Conservation (phyloP, 2,113 vertebrate genomes). For the Nothocercus julius region DNA sequence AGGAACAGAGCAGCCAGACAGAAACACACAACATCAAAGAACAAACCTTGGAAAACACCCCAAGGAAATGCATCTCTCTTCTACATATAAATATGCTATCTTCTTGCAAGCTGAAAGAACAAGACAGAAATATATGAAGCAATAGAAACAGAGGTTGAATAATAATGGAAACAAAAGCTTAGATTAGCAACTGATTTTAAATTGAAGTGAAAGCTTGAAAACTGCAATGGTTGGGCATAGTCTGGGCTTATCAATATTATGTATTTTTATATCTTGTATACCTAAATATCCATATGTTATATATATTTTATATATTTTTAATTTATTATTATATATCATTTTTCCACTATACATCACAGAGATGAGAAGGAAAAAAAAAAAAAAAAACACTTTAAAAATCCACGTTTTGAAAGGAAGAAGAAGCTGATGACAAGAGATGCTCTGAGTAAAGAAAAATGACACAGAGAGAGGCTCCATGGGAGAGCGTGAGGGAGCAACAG, state of each 20-base stretch:
- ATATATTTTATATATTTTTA: too few species aligned
- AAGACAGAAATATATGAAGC: background rate
- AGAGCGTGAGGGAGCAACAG: too few species aligned
- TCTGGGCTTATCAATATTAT: background rate
- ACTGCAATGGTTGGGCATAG: background rate
- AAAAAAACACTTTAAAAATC: too few species aligned
- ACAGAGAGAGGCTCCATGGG: too few species aligned
- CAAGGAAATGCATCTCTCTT: background rate
- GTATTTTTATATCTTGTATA: too few species aligned
- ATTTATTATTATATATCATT: background rate
- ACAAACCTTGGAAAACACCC: constrained; percentile 7
- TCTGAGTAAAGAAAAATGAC: too few species aligned
- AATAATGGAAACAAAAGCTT: background rate
- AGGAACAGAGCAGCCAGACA: background rate
- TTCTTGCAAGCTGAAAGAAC: background rate
- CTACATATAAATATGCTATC: background rate
- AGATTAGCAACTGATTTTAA: background rate
- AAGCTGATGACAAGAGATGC: too few species aligned
- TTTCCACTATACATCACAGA: background rate
- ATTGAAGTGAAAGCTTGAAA: background rate
- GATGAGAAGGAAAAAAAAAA: background rate
- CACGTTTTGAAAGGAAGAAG: too few species aligned
- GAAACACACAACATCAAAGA: background rate
- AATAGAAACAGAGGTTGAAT: background rate
- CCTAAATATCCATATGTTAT: too few species aligned